Conservation (phyloP, 2,797 vertebrate genomes). For the Austrolebias charrua region DNA sequence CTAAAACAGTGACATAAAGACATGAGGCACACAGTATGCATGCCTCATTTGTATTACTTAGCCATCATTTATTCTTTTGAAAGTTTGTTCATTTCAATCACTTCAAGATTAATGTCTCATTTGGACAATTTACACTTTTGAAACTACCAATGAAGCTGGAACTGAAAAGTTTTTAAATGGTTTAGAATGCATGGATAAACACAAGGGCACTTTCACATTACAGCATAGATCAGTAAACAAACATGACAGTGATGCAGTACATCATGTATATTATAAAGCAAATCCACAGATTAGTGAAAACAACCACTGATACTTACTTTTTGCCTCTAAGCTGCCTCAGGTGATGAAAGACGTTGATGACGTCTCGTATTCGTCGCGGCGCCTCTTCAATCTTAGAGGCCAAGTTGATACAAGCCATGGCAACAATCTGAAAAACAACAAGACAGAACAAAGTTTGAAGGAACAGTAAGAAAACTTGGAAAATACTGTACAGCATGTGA, state of each 20-base stretch:
- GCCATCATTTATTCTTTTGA: slow-evolving; percentile 26
- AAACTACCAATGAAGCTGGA: slow-evolving; percentile 80
- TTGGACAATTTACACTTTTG: slow-evolving; percentile 66
- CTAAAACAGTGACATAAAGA: slow-evolving; percentile 61
- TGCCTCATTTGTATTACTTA: slow-evolving; percentile 52
- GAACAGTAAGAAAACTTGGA: neutral
- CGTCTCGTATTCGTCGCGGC: slow-evolving; percentile 93
- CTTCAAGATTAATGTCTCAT: slow-evolving; percentile 55
- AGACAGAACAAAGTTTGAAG: slow-evolving; percentile 27
- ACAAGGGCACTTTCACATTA: slow-evolving; percentile 78
- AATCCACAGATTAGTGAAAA: neutral
- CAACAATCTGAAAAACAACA: slow-evolving; percentile 88
- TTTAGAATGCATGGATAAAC: slow-evolving; percentile 80
- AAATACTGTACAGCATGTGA: too few relatives aligned
- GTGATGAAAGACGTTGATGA: slow-evolving; percentile 98
- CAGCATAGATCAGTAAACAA: slow-evolving; percentile 42
- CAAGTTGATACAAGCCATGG: slow-evolving; percentile 98
- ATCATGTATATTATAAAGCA: neutral
- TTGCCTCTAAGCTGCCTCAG: slow-evolving; percentile 92
- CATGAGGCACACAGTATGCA: slow-evolving; percentile 54
- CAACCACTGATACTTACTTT: slow-evolving; percentile 85
- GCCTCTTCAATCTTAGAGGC: slow-evolving; percentile 99
- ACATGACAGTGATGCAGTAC: slow-evolving; percentile 2
- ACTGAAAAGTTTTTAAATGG: slow-evolving; percentile 83
- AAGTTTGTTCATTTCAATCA: slow-evolving; percentile 37